Conservation (phyloP, 2,888 invertebrate genomes). For the Alloplasta piceator region DNA sequence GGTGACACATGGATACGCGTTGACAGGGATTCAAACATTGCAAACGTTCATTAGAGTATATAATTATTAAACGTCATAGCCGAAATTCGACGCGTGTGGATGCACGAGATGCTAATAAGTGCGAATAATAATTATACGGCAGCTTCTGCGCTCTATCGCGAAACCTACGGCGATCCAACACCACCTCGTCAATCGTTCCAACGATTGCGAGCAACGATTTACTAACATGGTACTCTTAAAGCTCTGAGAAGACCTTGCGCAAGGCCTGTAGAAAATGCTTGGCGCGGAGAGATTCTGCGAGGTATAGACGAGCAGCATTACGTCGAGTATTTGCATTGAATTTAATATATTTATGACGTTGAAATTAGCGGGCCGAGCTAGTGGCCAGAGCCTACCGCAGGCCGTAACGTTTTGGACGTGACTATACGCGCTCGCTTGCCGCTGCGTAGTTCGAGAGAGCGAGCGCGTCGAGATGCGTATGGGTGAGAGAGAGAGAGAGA, state of each 20-base stretch:
- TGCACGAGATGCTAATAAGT: conserved; percentile 6
- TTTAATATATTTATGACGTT: too few species aligned
- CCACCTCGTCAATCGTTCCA: conserved; percentile 19
- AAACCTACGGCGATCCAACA: not conserved
- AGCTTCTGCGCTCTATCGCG: not conserved
- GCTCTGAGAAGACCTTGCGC: conserved; percentile 1
- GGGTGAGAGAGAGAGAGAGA: too few species aligned
- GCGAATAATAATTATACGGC: conserved; percentile 1
- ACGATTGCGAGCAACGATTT: not conserved
- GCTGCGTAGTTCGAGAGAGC: too few species aligned
- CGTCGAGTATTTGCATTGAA: too few species aligned
- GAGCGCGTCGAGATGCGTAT: too few species aligned
- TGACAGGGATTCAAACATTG: too few species aligned
- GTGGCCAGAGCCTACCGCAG: too few species aligned
- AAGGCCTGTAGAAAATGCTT: not conserved
- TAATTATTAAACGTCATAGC: not conserved
- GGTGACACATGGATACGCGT: too few species aligned
- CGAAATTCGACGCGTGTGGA: conserved; percentile 6
- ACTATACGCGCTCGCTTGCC: too few species aligned
- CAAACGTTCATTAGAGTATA: too few species aligned
- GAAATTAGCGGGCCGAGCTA: too few species aligned
- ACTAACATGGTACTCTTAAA: not conserved
- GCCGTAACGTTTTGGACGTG: too few species aligned
- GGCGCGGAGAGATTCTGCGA: not conserved
- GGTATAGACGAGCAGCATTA: not conserved